These are phyloP conservation scores for Porites lutea DNA, from an alignment of 64 coral and sea anemone species.

Conservation along the genomic window DNA sequence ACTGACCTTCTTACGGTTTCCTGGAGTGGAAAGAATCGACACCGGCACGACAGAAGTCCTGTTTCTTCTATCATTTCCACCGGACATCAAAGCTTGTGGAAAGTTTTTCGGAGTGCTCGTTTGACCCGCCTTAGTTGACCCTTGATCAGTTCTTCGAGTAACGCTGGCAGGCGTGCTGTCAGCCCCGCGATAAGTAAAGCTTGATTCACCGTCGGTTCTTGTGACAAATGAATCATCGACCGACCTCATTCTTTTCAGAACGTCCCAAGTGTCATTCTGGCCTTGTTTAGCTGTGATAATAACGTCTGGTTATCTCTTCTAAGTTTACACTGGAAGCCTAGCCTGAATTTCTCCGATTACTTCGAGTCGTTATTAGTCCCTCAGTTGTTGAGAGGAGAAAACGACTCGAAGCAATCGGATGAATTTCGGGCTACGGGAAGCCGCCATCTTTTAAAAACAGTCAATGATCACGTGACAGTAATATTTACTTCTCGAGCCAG, in stretches of 20 bases:
- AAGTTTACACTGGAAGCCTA: conserved; percentile 72
- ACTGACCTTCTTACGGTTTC: conserved; percentile 77
- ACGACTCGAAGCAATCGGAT: no score
- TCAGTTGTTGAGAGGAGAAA: no score
- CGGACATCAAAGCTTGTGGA: conserved; percentile 59
- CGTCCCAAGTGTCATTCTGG: conserved; percentile 67
- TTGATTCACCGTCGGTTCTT: conserved; percentile 54
- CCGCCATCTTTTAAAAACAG: conserved; percentile 84
- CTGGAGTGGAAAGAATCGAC: conserved; percentile 65
- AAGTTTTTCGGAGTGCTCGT: conserved; percentile 77
- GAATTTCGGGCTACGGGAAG: no score
- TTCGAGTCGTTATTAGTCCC: no score
- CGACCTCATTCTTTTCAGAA: conserved; percentile 71
- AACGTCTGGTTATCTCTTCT: conserved; percentile 79
- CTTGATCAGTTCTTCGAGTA: conserved; percentile 10
- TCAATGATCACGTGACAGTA: conserved; percentile 65
- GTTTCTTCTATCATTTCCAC: conserved; percentile 81
- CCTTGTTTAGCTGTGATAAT: conserved; percentile 67
- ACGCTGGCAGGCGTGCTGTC: conserved; percentile 75
- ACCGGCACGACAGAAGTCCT: conserved; percentile 50
- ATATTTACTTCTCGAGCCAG: conserved; percentile 34
- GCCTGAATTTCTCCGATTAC: no score
- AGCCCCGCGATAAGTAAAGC: conserved; percentile 71
- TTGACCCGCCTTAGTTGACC: neutral
- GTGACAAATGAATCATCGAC: neutral